Evolutionary conservation across 2,888 invertebrate species (phyloP), one percentile per base, ranked within the genome.

Genomic region (Perdita meconis): DNA sequence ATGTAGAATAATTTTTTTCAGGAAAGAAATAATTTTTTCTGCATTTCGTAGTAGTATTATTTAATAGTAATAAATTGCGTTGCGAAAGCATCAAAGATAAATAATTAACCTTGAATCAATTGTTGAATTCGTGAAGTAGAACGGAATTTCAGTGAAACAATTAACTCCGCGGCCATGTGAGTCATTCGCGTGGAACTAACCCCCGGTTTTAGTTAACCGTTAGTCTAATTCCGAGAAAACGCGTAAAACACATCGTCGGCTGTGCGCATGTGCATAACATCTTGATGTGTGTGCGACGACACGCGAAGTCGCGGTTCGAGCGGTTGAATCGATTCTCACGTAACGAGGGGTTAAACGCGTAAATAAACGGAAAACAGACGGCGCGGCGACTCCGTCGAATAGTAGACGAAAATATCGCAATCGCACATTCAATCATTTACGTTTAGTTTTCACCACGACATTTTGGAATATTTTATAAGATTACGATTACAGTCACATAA

Each of bases 301-400:
- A 68, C 26, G 24, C 65, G 51, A 71, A 71, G 56, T 77, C 24
- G 13, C n/a, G 69, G 56, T 66, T 69, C 53, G 30, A 50, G 30
- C n/a, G 40, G n/a, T 26, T 12, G 4, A 57, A 72, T 67, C 65
- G 68, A 76, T 73, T 63, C 13, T 8, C 24, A n/a, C 2, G 0
- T 13, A 4, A 12, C 44, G 5, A 6, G 22, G 24, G n/a, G 47
- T 3, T 19, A 26, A 19, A 30, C 13, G 26, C 6, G 50, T 55
- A 67, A 60, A 64, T 60, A 55, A 71, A 61, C 53, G n/a, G 36
- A n/a, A 38, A 24, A 8, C 8, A 36, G 26, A 8, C n/a, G n/a
- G n/a, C n/a, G n/a, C n/a, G n/a, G n/a, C n/a, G n/a, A n/a, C 10
- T 3, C 13, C 34, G 34, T 3, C 16, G 16, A 16, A n/a, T 38